Conservation (phyloP, 2,797 vertebrate species). For the Moxostoma hubbsi region DNA sequence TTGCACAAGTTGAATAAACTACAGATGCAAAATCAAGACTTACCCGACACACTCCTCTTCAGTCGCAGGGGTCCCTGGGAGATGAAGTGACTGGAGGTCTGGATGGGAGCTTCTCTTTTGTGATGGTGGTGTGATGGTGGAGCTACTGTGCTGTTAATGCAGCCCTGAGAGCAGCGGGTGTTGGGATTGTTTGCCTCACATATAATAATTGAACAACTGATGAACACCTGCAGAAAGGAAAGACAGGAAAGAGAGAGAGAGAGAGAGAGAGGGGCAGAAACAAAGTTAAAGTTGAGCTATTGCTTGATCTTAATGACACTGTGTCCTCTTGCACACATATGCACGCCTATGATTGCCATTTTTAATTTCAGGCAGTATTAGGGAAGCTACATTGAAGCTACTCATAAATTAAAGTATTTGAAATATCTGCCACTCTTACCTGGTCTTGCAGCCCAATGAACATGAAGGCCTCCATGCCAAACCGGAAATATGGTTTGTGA, state of each 20-base stretch:
- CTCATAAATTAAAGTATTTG: not conserved
- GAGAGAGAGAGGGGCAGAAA: not conserved
- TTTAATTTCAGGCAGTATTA: too few relatives aligned
- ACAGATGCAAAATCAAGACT: too few relatives aligned
- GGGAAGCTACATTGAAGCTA: too few relatives aligned
- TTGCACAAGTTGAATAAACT: too few relatives aligned
- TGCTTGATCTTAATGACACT: too few relatives aligned
- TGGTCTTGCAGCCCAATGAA: conserved; percentile 74
- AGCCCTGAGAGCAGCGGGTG: conserved; percentile 71
- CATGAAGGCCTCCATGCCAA: conserved; percentile 75
- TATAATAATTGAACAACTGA: conserved; percentile 62
- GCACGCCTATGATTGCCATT: not conserved
- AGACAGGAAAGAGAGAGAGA: not conserved
- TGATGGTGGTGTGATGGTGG: not conserved
- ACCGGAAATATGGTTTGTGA: conserved; percentile 56
- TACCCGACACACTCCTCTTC: conserved; percentile 39
- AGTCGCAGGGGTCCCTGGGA: conserved; percentile 78
- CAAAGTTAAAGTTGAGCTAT: too few relatives aligned
- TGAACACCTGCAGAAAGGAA: conserved; percentile 69
- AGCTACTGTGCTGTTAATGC: conserved; percentile 37
- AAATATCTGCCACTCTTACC: conserved; percentile 46
- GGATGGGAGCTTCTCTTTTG: conserved; percentile 63
- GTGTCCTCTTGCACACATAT: too few relatives aligned
- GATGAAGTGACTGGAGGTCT: conserved; percentile 68
- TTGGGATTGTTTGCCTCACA: conserved; percentile 63